Percentiles rank a stretch among this genome's conserved stretches.
Evolutionary conservation across 1,140 invertebrate genomes (phyloP).

Genomic region (Frieseomelitta varia): DNA sequence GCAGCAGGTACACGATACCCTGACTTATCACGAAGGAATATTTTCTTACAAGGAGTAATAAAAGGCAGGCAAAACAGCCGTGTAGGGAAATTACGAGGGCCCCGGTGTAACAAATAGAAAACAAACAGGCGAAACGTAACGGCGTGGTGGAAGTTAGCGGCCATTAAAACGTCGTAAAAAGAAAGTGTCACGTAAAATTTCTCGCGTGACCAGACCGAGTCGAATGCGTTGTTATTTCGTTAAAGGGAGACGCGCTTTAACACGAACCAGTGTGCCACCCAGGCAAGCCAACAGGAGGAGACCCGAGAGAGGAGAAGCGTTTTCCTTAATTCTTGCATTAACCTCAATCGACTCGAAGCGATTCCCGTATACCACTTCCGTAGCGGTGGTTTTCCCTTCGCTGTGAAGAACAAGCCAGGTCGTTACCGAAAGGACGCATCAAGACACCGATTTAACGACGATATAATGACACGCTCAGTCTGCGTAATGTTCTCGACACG

Average conservation of each 20-base stretch:
- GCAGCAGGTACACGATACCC: background rate
- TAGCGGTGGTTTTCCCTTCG: constrained; percentile 51
- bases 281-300: constrained; percentile 16
- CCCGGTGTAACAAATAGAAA: constrained; percentile 21
- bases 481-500: constrained; percentile 62
- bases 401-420: constrained; percentile 49
- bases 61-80: background rate
- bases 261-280: constrained; percentile 25
- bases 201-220: constrained; percentile 6
- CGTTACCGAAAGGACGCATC: constrained; percentile 66
- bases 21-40: background rate
- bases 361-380: constrained; percentile 53
- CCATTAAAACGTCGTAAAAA: constrained; percentile 36
- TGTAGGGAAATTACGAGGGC: constrained; percentile 21
- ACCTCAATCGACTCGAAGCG: constrained; percentile 71
- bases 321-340: constrained; percentile 43
- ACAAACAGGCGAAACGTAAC: constrained; percentile 20
- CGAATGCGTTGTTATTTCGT: constrained; percentile 34
- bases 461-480: constrained; percentile 64
- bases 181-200: constrained; percentile 38
- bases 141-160: constrained; percentile 7
- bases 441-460: constrained; percentile 57
- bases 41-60: background rate
- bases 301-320: background rate
- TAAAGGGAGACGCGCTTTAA: constrained; percentile 44